Percentiles rank a stretch among this genome's conserved stretches.
Evolutionary conservation across 2,888 invertebrate species (phyloP).

Genomic region (Tetranychus truncatus): DNA sequence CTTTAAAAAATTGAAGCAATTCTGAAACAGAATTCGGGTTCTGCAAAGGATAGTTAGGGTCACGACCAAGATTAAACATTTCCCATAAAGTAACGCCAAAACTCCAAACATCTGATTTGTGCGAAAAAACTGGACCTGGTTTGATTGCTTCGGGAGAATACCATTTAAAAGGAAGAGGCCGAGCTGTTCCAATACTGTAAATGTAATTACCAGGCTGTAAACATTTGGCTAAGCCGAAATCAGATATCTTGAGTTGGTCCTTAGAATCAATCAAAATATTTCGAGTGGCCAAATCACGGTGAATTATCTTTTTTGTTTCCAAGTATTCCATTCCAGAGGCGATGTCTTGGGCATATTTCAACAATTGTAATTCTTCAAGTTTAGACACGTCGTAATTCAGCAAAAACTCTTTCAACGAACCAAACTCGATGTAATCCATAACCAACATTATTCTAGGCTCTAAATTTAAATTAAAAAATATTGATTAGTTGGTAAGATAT

Average conservation of each 20-base stretch:
- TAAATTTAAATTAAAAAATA: not conserved
- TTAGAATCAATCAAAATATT: constrained; percentile 69
- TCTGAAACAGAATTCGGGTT: not conserved
- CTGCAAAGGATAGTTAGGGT: not conserved
- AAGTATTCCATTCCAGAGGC: constrained; percentile 80
- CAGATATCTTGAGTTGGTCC: constrained; percentile 69
- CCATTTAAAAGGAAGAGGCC: constrained; percentile 71
- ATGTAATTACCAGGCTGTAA: constrained; percentile 46
- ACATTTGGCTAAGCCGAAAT: constrained; percentile 71
- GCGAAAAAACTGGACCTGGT: constrained; percentile 52
- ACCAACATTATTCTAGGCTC: constrained; percentile 55
- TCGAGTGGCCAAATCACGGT: constrained; percentile 69
- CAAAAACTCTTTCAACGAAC: constrained; percentile 61
- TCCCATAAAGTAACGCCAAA: constrained; percentile 94
- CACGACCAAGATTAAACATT: constrained; percentile 60
- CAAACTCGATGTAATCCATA: constrained; percentile 71
- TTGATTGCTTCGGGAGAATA: constrained; percentile 71
- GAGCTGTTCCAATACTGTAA: constrained; percentile 54
- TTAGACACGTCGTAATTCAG: constrained; percentile 39
- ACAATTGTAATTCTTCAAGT: constrained; percentile 48
- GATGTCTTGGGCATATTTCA: constrained; percentile 59
- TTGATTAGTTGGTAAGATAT: not conserved
- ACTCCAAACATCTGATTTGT: constrained; percentile 91
- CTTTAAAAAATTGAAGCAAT: not conserved
- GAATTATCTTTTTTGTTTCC: constrained; percentile 59